Base-by-base conservation (phyloP, 2,888 invertebrate species). In the Ophion slaviceki region DNA sequence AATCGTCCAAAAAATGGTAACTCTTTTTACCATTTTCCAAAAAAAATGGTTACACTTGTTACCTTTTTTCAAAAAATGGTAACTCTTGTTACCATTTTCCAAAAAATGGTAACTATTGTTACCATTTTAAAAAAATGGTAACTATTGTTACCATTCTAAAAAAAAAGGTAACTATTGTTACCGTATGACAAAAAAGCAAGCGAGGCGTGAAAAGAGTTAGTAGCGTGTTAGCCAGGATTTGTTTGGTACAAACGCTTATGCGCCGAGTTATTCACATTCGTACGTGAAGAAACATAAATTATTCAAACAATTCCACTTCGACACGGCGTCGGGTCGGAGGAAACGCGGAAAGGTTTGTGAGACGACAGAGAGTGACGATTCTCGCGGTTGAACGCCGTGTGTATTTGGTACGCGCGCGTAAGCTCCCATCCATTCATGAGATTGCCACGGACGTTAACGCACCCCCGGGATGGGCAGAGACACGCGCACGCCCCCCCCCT, bases 321-420 rank as follows among this genome's bases (percentile, higher is more conserved):
- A 86, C 80, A 74, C 70, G 83, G 40, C 24, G 66, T 40, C 59
- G 61, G 45, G 59, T 77, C 72, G 84, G 62, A 66, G 17, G 67
- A 67, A 61, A 76, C 28, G 47, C 28, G 64, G 24, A 64, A 76
- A 32, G 59, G 28, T 32, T 53, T 28, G 64, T 47, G 57, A 83
- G 80, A 81, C 80, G 86, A 86, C 86, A 75, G 77, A 83, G 83
- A 86, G 83, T 86, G 86, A 86, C 86, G 83, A 83, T 83, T 86
- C 67, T 61, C 83, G 80, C 78, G 86, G 74, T 81, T 86, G 77
- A 81, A 83, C 83, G 80, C 80, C 75, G 68, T 74, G 77, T 80
- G 24, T 80, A 36, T 80, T 68, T 67, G 7, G 40, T 40, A 40
- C 40, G 40, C 59, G 78, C 57, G 61, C 40, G 68, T 53, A 66